Base-by-base conservation (phyloP, 2,888 invertebrate species). In the Lithophane socia region DNA sequence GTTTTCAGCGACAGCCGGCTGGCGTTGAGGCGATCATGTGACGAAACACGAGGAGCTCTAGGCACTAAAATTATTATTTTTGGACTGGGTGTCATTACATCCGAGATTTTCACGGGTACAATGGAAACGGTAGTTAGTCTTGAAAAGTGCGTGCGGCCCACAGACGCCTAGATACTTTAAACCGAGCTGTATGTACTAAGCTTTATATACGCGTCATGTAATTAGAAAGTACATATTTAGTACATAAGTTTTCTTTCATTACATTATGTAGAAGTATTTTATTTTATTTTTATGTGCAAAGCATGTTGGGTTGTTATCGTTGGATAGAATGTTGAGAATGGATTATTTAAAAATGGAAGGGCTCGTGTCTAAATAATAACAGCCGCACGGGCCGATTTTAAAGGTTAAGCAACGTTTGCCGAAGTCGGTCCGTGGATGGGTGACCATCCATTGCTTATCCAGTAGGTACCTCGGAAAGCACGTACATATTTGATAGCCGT, bases 121-220 rank as follows among this genome's bases (percentile, higher is more conserved):
- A 70, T 83, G 87, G 85, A 87, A 78, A 83, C 73, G 5, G 18
- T n/a, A 4, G 0, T 12, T 66, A 60, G 73, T 88, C 79, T 83
- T 72, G 75, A 80, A 87, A 87, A 86, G 85, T 87, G 87, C 88
- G 87, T 86, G 73, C n/a, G 49, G 42, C 13, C 49, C 58, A 65
- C 61, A 72, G 58, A 18, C 73, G 49, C 68, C 65, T 73, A 64
- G 56, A 49, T 74, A 58, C 65, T 77, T 44, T 52, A 64, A 69
- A 37, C 56, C 49, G 42, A 49, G 66, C 12, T 67, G 52, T 58
- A 74, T 76, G 63, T 82, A 60, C 75, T 65, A 47, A 64, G 29
- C 54, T 13, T 61, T 80, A 75, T 12, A 60, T 83, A 83, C 24
- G 5, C 29, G 21, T 29, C 42, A 84, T 80, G 24, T 74, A 56